Percentiles rank a stretch among this genome's conserved stretches.
Conservation (phyloP, 2,797 vertebrate genomes). For the Prunella strophiata region DNA sequence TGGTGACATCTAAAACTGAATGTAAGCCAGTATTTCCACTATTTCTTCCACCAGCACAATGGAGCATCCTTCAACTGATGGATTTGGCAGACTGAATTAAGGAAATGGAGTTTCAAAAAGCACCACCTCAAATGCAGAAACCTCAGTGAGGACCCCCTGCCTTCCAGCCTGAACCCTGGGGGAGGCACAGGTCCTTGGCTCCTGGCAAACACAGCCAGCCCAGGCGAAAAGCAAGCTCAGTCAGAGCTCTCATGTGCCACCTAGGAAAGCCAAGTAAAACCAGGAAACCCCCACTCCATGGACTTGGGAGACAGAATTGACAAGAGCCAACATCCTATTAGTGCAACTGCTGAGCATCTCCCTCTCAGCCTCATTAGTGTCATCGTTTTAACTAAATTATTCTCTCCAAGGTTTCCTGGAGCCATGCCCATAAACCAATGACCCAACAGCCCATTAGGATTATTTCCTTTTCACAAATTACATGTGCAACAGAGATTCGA, state of each 20-base stretch:
- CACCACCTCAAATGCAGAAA: neutral
- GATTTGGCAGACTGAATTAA: neutral
- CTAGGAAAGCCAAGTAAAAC: neutral
- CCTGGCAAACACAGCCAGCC: neutral
- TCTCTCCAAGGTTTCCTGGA: slow-evolving; percentile 8
- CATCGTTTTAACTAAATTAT: neutral
- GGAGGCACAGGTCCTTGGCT: neutral
- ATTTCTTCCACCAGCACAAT: neutral
- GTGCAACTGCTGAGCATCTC: neutral
- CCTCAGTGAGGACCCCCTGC: neutral
- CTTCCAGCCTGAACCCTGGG: neutral
- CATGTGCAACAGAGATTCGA: neutral
- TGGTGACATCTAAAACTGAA: neutral
- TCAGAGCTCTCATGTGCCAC: neutral
- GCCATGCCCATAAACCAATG: neutral
- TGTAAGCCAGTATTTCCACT: neutral
- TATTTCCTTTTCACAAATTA: slow-evolving; percentile 13
- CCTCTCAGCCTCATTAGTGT: neutral
- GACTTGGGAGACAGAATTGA: neutral
- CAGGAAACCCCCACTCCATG: neutral
- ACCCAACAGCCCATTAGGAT: neutral
- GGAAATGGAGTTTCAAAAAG: neutral
- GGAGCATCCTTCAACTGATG: neutral
- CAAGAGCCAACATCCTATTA: neutral
- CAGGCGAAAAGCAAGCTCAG: neutral